These are phyloP conservation scores for Kradibia gibbosae DNA, from an alignment of 1,140 invertebrate genomes.

Conservation along the genomic window DNA sequence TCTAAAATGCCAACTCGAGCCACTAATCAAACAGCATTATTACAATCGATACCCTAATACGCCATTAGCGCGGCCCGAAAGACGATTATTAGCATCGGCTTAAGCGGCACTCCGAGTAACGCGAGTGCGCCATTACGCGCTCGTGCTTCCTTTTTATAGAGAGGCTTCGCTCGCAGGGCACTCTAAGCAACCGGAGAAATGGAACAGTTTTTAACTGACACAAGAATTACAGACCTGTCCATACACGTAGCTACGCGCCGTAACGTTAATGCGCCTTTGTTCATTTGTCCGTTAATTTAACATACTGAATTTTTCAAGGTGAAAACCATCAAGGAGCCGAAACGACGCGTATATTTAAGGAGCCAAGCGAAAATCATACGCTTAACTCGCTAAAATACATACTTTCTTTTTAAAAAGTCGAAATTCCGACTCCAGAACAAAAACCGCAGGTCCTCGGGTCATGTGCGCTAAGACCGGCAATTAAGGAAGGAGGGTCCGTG, in stretches of 20 bases:
- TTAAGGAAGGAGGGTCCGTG: neutral
- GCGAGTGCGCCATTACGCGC: neutral
- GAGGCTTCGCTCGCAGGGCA: constrained; percentile 1
- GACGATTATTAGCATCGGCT: neutral
- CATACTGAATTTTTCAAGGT: constrained; percentile 8
- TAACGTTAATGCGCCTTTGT: constrained; percentile 9
- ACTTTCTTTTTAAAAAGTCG: constrained; percentile 19
- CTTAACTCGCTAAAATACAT: neutral
- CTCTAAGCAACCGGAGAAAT: neutral
- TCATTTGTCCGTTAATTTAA: constrained; percentile 20
- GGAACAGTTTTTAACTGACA: constrained; percentile 23
- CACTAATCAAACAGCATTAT: neutral
- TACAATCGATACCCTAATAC: neutral
- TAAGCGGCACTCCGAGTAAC: neutral
- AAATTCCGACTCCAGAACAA: neutral
- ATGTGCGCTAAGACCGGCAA: neutral
- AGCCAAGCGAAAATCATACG: neutral
- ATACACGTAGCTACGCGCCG: neutral
- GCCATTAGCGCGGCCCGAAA: neutral
- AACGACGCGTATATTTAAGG: constrained; percentile 7
- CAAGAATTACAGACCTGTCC: constrained; percentile 16
- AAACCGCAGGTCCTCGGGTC: constrained; percentile 15
- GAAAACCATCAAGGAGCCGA: neutral
- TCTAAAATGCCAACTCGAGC: no score
- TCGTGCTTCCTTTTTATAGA: constrained; percentile 2